phyloP scores from a whole-genome alignment of 2,888 invertebrate genomes.

The Agonopterix heracliana region DNA sequence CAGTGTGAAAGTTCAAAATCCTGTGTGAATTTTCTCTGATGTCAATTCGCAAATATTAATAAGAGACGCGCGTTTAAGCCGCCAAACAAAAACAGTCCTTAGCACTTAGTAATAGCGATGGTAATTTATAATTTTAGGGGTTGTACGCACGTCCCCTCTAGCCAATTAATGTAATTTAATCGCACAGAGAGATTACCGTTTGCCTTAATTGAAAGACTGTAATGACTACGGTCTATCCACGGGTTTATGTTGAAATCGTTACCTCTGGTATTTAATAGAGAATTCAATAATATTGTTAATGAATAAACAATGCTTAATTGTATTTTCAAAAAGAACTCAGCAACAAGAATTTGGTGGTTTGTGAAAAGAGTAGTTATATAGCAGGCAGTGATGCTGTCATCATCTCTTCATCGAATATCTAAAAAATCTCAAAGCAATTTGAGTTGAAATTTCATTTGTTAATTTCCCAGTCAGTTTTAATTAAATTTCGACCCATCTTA shows the following conservation, averaged over 20 bases:
- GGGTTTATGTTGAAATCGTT: conserved; percentile 19
- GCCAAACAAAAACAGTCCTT: conserved; percentile 31
- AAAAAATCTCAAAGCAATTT: too few species aligned
- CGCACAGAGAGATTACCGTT: conserved; percentile 66
- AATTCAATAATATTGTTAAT: neutral
- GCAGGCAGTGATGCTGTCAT: too few species aligned
- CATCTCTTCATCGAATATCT: too few species aligned
- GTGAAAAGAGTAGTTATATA: too few species aligned
- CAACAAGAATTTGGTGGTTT: too few species aligned
- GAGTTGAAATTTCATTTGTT: conserved; percentile 8
- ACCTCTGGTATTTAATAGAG: conserved; percentile 14
- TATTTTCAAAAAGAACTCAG: too few species aligned
- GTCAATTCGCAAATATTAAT: conserved; percentile 62
- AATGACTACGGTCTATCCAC: conserved; percentile 28
- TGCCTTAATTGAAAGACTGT: conserved; percentile 68
- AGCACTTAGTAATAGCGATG: conserved; percentile 22
- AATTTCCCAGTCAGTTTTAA: conserved; percentile 25
- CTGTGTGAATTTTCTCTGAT: conserved; percentile 19
- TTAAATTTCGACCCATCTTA: conserved; percentile 16
- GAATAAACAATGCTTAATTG: too few species aligned
- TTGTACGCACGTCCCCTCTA: conserved; percentile 38
- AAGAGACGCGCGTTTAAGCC: conserved; percentile 32
- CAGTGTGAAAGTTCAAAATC: conserved; percentile 27
- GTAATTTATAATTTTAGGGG: conserved; percentile 15
- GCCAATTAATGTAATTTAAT: conserved; percentile 74